Evolutionary conservation across 2,113 vertebrate genomes (phyloP).

Genomic region (Climacteris rufus): DNA sequence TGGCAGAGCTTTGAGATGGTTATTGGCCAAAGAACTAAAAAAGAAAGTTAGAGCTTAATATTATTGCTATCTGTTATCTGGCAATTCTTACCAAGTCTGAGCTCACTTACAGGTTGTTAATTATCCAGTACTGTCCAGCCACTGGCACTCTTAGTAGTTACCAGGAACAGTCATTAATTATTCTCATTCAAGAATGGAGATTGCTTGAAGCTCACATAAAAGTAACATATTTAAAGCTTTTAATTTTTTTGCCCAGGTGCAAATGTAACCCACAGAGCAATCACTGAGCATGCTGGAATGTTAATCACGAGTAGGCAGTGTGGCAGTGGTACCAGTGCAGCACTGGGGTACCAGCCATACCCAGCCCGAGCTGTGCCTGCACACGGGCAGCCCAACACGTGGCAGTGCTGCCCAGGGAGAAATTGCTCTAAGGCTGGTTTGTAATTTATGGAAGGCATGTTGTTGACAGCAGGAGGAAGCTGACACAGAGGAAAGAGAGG

Average conservation of each 20-base stretch:
- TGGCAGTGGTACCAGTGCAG: accelerated
- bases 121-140: background rate
- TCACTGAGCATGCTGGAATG: background rate
- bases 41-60: slow-evolving; percentile 56
- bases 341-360: background rate
- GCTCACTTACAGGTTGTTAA: background rate
- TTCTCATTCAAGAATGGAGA: background rate
- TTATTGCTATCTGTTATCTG: background rate
- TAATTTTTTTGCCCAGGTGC: background rate
- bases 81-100: background rate
- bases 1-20: slow-evolving; percentile 90
- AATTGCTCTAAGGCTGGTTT: background rate
- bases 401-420: background rate
- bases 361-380: background rate
- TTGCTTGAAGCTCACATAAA: background rate
- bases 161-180: background rate
- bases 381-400: background rate
- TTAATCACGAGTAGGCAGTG: accelerated
- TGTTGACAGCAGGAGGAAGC: background rate
- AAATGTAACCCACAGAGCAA: background rate
- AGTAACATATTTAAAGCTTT: background rate
- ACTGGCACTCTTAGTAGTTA: background rate
- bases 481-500: background rate
- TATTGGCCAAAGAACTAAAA: slow-evolving; percentile 94
- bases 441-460: background rate